These are phyloP conservation scores for Centroberyx gerrardi DNA, from an alignment of 2,797 vertebrate species.

Conservation along the genomic window DNA sequence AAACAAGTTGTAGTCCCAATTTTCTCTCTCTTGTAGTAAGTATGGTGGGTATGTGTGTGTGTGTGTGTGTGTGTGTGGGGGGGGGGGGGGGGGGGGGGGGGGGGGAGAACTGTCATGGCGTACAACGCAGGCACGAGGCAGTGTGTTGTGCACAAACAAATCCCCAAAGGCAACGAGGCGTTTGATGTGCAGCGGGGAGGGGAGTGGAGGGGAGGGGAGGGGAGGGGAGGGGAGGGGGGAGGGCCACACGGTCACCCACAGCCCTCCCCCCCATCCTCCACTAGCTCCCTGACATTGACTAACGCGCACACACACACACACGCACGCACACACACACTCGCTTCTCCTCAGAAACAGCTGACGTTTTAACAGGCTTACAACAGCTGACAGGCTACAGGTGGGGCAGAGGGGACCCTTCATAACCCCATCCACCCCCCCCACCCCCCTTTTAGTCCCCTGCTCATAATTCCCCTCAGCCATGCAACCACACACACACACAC, in stretches of 20 bases:
- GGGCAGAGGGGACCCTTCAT: slow-evolving; percentile 83
- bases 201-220: slow-evolving; percentile 25
- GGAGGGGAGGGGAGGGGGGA: slow-evolving; percentile 9
- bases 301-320: slow-evolving; percentile 35
- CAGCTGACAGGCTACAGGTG: slow-evolving; percentile 90
- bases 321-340: slow-evolving; percentile 68
- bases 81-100: slow-evolving; percentile 15
- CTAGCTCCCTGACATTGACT: slow-evolving; percentile 69
- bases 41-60: not conserved
- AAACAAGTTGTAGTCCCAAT: too few species aligned
- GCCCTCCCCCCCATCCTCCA: slow-evolving; percentile 35
- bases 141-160: slow-evolving; percentile 65
- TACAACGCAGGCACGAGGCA: slow-evolving; percentile 30
- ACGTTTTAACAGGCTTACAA: slow-evolving; percentile 87
- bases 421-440: slow-evolving; percentile 70
- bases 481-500: slow-evolving; percentile 40
- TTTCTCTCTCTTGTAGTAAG: too few species aligned
- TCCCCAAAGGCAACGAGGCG: slow-evolving; percentile 57
- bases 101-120: slow-evolving; percentile 35
- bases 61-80: not conserved
- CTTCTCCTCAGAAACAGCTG: slow-evolving; percentile 89
- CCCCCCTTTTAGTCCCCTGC: slow-evolving; percentile 55
- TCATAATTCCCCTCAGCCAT: slow-evolving; percentile 59
- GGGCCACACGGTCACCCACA: slow-evolving; percentile 58
- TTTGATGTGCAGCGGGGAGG: slow-evolving; percentile 67